phyloP scores from a whole-genome alignment of 2,797 vertebrate species.

The Sebastes baramenuke region DNA sequence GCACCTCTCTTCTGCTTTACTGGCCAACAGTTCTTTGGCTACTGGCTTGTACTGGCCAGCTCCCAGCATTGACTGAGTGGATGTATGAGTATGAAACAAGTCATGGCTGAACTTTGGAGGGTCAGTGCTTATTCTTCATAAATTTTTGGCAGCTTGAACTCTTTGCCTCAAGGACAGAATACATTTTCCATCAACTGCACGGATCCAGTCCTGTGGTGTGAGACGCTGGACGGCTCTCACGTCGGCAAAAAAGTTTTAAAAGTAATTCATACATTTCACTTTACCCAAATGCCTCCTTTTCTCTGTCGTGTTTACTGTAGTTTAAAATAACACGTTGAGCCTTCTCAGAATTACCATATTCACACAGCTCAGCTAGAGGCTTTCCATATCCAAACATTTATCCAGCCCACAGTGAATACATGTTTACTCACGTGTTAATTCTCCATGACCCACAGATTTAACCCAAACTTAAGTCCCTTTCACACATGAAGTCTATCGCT shows the following conservation, averaged over 20 bases:
- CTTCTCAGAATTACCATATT: no score
- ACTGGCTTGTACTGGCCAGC: slow-evolving; percentile 12
- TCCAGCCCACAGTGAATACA: no score
- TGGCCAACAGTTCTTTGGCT: slow-evolving; percentile 44
- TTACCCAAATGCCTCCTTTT: neutral
- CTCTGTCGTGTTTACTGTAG: neutral
- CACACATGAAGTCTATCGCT: no score
- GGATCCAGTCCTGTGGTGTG: neutral
- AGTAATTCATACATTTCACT: neutral
- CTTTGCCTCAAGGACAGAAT: slow-evolving; percentile 26
- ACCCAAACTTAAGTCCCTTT: no score
- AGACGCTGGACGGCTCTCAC: neutral
- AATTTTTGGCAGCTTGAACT: slow-evolving; percentile 27
- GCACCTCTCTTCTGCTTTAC: slow-evolving; percentile 25
- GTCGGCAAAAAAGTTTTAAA: neutral
- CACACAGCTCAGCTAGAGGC: no score
- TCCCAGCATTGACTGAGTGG: slow-evolving; percentile 32
- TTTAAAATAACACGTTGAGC: no score
- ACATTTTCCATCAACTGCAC: neutral
- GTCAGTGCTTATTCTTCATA: slow-evolving; percentile 24
- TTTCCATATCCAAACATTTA: no score
- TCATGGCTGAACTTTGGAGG: slow-evolving; percentile 19
- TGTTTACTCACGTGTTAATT: no score
- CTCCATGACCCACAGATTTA: accelerated
- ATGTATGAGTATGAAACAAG: slow-evolving; percentile 18